Percentiles rank a stretch among this genome's conserved stretches.
Conservation (phyloP, 2,888 invertebrate species). For the Chelonus formosanus region DNA sequence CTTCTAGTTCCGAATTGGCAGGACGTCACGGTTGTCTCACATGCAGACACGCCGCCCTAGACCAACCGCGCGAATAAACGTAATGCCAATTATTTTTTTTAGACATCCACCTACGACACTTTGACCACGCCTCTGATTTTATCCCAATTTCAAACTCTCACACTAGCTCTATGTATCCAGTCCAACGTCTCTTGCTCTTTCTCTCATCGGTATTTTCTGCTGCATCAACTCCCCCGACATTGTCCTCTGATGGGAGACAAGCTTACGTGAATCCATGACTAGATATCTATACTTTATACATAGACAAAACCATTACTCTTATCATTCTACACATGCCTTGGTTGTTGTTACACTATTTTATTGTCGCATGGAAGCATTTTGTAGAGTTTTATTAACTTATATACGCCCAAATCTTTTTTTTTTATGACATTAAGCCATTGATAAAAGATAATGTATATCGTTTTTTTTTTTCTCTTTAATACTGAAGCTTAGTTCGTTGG, state of each 20-base stretch:
- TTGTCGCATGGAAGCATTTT: slow-evolving; percentile 21
- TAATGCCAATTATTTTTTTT: slow-evolving; percentile 13
- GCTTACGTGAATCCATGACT: slow-evolving; percentile 15
- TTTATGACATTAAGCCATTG: background rate
- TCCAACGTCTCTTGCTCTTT: slow-evolving; percentile 14
- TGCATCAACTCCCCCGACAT: slow-evolving; percentile 8
- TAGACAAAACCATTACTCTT: background rate
- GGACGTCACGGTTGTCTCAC: slow-evolving; percentile 17
- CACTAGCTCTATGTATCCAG: slow-evolving; percentile 18
- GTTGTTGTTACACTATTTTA: slow-evolving; percentile 10
- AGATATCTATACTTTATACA: background rate
- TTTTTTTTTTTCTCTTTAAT: too few relatives aligned
- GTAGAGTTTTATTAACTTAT: slow-evolving; percentile 13
- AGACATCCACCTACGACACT: background rate
- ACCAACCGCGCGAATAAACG: slow-evolving; percentile 18
- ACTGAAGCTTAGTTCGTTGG: too few relatives aligned
- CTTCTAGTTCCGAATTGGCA: slow-evolving; percentile 14
- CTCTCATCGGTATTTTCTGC: slow-evolving; percentile 15
- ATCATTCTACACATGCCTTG: background rate
- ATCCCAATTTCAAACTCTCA: background rate
- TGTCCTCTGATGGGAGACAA: background rate
- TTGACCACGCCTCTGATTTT: background rate
- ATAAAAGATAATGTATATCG: too few relatives aligned
- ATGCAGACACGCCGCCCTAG: slow-evolving; percentile 2
- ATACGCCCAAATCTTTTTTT: slow-evolving; percentile 2